Percentiles rank a stretch among this genome's conserved stretches.
phyloP scores from a whole-genome alignment of 1,140 invertebrate species.

The Lethrus apterus region DNA sequence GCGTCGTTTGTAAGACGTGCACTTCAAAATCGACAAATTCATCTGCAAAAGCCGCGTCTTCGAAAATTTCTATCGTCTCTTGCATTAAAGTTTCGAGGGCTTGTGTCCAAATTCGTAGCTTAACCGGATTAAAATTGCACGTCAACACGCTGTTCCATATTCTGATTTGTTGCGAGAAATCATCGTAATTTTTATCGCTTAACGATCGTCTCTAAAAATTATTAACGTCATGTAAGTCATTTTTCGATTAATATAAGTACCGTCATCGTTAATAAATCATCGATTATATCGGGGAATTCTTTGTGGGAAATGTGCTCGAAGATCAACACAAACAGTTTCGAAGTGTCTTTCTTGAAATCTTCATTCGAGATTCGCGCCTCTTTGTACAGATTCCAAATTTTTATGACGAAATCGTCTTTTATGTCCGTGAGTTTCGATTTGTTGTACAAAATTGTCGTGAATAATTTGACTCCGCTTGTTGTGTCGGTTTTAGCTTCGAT shows the following conservation, averaged over 20 bases:
- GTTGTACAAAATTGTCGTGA: constrained; percentile 27
- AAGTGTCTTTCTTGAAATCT: constrained; percentile 24
- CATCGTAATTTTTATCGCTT: not conserved
- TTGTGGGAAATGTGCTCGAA: constrained; percentile 29
- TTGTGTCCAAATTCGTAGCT: constrained; percentile 25
- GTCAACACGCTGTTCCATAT: not conserved
- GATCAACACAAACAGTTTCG: constrained; percentile 26
- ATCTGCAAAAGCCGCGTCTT: constrained; percentile 10
- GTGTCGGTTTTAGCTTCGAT: not conserved
- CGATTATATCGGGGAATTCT: constrained; percentile 22
- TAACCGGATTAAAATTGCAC: constrained; percentile 26
- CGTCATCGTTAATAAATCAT: constrained; percentile 24
- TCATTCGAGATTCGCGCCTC: constrained; percentile 1
- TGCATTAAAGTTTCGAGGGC: constrained; percentile 25
- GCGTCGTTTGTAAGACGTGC: constrained; percentile 23
- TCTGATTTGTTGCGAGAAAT: not conserved
- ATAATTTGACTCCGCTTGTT: constrained; percentile 16
- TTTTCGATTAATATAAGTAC: constrained; percentile 18
- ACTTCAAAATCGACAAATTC: constrained; percentile 24
- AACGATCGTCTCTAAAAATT: not conserved
- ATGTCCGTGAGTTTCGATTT: constrained; percentile 22
- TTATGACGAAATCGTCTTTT: constrained; percentile 20
- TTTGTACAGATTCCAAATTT: constrained; percentile 27
- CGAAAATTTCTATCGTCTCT: constrained; percentile 14
- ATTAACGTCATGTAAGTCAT: not conserved